Evolutionary conservation across 2,113 vertebrate genomes (phyloP), one percentile per base, ranked within the genome.

Genomic region (Grammomys dolichurus): DNA sequence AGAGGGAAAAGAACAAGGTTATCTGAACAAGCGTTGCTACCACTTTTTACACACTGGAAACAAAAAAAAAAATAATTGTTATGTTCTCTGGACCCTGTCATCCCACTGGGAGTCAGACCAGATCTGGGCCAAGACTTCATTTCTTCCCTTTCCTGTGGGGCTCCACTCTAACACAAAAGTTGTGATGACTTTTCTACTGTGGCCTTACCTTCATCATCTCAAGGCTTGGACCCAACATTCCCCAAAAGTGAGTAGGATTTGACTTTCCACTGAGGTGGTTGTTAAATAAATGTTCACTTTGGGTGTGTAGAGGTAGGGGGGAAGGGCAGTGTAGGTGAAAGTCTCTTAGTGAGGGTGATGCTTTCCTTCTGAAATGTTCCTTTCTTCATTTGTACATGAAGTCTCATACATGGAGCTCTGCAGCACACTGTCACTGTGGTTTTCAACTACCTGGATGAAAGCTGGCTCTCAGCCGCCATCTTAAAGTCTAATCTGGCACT

Each of bases 401-500:
- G 19, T 28, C 31, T 88, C 19, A 7, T 67, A 51, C 8, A 10
- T 22, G 1, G 12, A 19, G 22, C 89, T 65, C 14, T 31, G 10
- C 9, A 22, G 40, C 14, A 54, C 4, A 20, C 7, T 20, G 16
- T 4, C 1, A 8, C 4, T 31, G 8, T 36, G 1, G 43, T 69
- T 75, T 54, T 40, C 67, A 76, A 26, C 11, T 9, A 9, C 8
- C 28, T 20, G 40, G 0, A 12, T 22, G 33, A 48, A 86, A 48
- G 28, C 3, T 24, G 20, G 7, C 69, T 26, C 33, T 31, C 24
- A 14, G 72, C 26, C 3, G 7, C 69, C 20, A 36, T 8, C 46
- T 63, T 0, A 28, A 16, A 46, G 0, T 4, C 19, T 63, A 82
- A 16, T 69, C 48, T 75, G 48, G 8, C 36, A 48, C 31, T 72